A percentile compares a stretch with the other conserved stretches of the same genome.
phyloP scores from a whole-genome alignment of 2,113 vertebrate genomes.

The Kryptolebias marmoratus region DNA sequence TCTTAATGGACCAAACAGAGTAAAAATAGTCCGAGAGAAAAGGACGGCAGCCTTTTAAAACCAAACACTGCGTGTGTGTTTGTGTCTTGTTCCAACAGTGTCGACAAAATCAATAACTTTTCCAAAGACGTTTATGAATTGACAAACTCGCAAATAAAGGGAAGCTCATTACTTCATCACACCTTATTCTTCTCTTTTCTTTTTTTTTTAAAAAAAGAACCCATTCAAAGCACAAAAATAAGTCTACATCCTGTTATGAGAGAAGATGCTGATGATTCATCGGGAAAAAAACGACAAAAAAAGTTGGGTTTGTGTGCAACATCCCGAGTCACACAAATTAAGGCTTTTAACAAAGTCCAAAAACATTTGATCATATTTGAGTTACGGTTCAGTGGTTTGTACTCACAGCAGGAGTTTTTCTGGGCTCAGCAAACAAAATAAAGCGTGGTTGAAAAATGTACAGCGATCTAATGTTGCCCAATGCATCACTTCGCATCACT shows the following conservation, averaged over 20 bases:
- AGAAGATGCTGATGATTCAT: not conserved
- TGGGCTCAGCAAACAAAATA: not conserved
- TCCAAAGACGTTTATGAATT: not conserved
- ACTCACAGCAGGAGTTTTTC: not conserved
- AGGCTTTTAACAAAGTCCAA: not conserved
- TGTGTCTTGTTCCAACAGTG: not conserved
- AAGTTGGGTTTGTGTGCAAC: not conserved
- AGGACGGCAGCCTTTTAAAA: slow-evolving; percentile 66
- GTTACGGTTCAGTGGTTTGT: not conserved
- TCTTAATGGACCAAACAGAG: slow-evolving; percentile 77
- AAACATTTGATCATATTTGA: not conserved
- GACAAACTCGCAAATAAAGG: slow-evolving; percentile 6
- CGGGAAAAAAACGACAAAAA: not conserved
- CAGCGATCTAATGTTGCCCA: not conserved
- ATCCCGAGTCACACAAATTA: not conserved
- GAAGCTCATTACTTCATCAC: not conserved
- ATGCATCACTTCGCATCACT: not conserved
- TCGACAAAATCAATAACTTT: slow-evolving; percentile 6
- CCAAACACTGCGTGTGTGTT: slow-evolving; percentile 20
- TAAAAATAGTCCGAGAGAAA: slow-evolving; percentile 78
- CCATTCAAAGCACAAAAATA: not conserved
- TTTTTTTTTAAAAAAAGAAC: not conserved
- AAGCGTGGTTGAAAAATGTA: not conserved
- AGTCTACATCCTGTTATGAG: not conserved
- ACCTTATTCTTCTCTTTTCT: not conserved